Percentiles rank a stretch among this genome's conserved stretches.
Conservation (phyloP, 2,888 invertebrate species). For the Ecliptopera silaceata region DNA sequence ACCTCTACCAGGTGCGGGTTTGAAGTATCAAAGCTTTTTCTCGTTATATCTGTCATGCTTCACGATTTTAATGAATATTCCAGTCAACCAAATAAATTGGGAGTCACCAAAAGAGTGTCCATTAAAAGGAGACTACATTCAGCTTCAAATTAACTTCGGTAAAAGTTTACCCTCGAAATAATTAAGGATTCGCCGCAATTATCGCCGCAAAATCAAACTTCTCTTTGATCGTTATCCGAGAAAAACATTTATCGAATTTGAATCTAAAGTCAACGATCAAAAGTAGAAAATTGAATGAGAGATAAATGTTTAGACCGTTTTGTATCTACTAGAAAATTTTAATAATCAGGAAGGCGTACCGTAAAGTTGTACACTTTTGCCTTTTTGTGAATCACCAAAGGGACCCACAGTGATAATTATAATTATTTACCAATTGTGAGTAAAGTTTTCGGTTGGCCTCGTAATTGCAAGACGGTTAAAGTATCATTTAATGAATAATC, state of each 20-base stretch:
- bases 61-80: slow-evolving; percentile 73
- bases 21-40: slow-evolving; percentile 56
- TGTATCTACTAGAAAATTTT: slow-evolving; percentile 70
- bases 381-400: slow-evolving; percentile 78
- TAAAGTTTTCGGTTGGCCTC: slow-evolving; percentile 64
- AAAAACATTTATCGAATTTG: slow-evolving; percentile 49
- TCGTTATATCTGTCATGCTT: slow-evolving; percentile 55
- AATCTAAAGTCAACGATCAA: slow-evolving; percentile 49
- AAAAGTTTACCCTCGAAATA: slow-evolving; percentile 83
- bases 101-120: slow-evolving; percentile 79
- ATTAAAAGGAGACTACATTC: slow-evolving; percentile 78
- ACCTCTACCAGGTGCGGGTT: slow-evolving; percentile 13
- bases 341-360: slow-evolving; percentile 71
- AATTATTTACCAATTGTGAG: slow-evolving; percentile 81
- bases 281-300: slow-evolving; percentile 49
- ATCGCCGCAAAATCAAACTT: slow-evolving; percentile 81
- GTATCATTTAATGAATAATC: slow-evolving; percentile 76
- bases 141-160: slow-evolving; percentile 78
- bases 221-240: slow-evolving; percentile 74
- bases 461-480: slow-evolving; percentile 74
- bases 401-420: slow-evolving; percentile 75
- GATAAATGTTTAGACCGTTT: slow-evolving; percentile 52
- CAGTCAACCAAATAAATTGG: slow-evolving; percentile 77
- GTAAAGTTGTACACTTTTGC: slow-evolving; percentile 72
- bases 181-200: slow-evolving; percentile 83